Conservation (phyloP, 2,888 invertebrate species). For the Hyposoter didymator region DNA sequence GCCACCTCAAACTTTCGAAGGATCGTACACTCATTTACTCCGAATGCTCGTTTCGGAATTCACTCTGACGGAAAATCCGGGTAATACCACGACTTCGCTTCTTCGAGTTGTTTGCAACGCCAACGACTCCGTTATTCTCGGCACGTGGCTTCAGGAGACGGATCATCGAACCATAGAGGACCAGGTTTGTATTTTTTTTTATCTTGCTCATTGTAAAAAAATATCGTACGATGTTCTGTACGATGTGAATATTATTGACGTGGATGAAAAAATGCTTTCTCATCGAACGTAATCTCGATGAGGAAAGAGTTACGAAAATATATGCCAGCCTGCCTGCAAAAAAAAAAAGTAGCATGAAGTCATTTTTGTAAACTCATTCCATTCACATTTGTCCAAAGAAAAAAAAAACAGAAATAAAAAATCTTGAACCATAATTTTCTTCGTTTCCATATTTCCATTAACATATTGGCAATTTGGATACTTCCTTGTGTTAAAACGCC, state of each 20-base stretch:
- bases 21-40: slow-evolving; percentile 94
- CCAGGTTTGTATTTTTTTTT: slow-evolving; percentile 89
- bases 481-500: neutral
- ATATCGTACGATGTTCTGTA: too few species aligned
- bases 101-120: slow-evolving; percentile 93
- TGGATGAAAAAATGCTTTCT: neutral
- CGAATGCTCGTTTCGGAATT: slow-evolving; percentile 97
- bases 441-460: neutral
- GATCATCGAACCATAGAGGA: slow-evolving; percentile 98
- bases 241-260: neutral
- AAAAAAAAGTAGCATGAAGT: neutral
- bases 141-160: slow-evolving; percentile 98
- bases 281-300: neutral
- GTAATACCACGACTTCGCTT: slow-evolving; percentile 95
- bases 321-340: neutral
- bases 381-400: too few species aligned
- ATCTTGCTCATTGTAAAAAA: neutral
- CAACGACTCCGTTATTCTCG: slow-evolving; percentile 95
- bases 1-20: slow-evolving; percentile 92
- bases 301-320: neutral
- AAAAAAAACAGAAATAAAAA: too few species aligned
- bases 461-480: too few species aligned
- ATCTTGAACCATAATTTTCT: neutral
- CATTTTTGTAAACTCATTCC: too few species aligned
- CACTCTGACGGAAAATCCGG: slow-evolving; percentile 96